Evolutionary conservation across 2,888 invertebrate species (phyloP), one percentile per base, ranked within the genome.

Genomic region (Drosophila antonietae): DNA sequence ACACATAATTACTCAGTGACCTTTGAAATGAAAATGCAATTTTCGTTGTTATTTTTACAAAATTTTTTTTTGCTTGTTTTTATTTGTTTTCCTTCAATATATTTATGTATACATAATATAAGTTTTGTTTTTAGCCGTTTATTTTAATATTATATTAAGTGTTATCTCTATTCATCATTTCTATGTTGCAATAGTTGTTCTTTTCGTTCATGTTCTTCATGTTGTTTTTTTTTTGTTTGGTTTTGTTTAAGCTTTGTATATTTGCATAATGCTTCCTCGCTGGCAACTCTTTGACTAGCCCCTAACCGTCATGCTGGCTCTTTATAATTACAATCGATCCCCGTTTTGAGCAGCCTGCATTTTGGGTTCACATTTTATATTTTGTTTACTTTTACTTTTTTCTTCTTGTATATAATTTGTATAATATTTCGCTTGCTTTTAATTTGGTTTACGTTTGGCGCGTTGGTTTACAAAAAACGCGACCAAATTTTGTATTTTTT

Each of bases 21-120:
- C 33, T 20, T 20, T 33, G 23, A 53, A 64, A 60, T 18, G n/a
- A 44, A 68, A 76, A 79, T 60, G 18, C 75, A 52, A 12, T 49
- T 37, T 14, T 23, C 6, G 53, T 66, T 66, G 55, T 73, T 83
- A 87, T 89, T 87, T 87, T 88, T 88, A 88, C 88, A 88, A 88
- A 88, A 89, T 89, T 85, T 80, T 28, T 28, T 86, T 88, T 89
- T 85, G 75, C 78, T 83, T 80, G 74, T 88, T 87, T 87, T 81
- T 89, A 85, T 85, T 85, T 85, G 88, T 85, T 85, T 85, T 89
- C 83, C 69, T 89, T 89, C 82, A 88, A 88, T 88, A 89, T 88
- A 84, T 89, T 88, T 87, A 89, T 87, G 84, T 89, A 86, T 89
- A 89, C 89, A 82, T 88, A 86, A 89, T 89, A 87, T 85, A 85